Conservation (phyloP, 2,797 vertebrate genomes). For the Picus viridis region DNA sequence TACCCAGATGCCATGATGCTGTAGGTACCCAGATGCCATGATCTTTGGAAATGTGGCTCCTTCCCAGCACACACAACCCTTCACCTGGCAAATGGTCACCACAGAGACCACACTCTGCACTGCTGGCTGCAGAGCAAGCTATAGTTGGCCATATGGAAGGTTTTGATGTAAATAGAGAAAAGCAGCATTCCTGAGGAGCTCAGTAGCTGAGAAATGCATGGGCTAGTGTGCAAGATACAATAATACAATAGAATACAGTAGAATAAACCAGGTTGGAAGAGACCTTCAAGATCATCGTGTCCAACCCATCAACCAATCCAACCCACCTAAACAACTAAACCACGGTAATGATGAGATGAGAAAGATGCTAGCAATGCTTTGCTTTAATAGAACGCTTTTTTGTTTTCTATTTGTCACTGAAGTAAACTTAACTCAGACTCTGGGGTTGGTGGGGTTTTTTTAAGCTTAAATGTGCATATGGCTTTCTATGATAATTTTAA, state of each 20-base stretch:
- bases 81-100: not conserved
- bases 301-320: too few species aligned
- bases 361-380: not conserved
- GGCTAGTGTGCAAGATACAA: not conserved
- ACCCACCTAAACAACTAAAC: too few species aligned
- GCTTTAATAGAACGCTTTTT: not conserved
- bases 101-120: not conserved
- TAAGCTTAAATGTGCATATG: not conserved
- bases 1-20: not conserved
- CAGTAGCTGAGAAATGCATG: not conserved
- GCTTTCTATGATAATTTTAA: not conserved
- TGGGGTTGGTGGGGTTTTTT: fast-evolving
- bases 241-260: too few species aligned
- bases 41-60: not conserved
- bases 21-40: not conserved
- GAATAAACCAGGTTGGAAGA: too few species aligned
- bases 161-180: not conserved
- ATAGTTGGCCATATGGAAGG: not conserved
- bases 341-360: not conserved
- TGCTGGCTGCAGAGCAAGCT: not conserved
- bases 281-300: too few species aligned
- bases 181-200: not conserved
- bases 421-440: not conserved
- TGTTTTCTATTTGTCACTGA: not conserved
- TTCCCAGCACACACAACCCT: not conserved